A percentile compares a stretch with the other conserved stretches of the same genome.
Conservation (phyloP, 2,797 vertebrate species). For the Oryzias sinensis region DNA sequence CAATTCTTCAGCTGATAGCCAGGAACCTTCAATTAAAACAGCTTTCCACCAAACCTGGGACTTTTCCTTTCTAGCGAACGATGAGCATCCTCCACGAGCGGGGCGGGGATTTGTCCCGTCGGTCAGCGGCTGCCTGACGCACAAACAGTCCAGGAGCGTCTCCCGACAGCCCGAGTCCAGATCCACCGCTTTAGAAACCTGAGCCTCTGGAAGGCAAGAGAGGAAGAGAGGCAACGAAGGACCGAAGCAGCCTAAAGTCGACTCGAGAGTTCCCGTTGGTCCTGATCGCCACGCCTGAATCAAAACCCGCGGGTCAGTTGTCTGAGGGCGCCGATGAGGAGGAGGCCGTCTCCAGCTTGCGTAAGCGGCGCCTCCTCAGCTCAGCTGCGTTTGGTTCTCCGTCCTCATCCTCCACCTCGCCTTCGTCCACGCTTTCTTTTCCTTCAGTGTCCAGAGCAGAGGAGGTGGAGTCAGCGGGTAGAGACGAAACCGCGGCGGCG, state of each 20-base stretch:
- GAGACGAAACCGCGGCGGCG: conserved; percentile 56
- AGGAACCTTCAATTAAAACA: no score
- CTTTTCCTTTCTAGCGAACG: no score
- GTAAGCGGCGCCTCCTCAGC: conserved; percentile 86
- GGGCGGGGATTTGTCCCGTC: no score
- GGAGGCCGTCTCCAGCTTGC: conserved; percentile 83
- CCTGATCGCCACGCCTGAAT: conserved; percentile 37
- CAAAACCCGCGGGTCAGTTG: conserved; percentile 68
- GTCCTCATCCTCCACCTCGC: conserved; percentile 58
- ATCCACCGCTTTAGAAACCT: conserved; percentile 30
- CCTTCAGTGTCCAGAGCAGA: conserved; percentile 58
- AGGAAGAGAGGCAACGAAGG: conserved; percentile 34
- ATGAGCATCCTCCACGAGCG: no score
- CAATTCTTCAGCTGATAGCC: no score
- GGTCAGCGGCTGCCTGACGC: conserved; percentile 46
- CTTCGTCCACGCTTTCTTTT: conserved; percentile 48
- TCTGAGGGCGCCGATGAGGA: conserved; percentile 59
- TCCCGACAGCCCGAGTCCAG: conserved; percentile 43
- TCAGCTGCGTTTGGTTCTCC: conserved; percentile 85
- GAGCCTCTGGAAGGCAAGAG: conserved; percentile 48
- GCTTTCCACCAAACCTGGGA: no score
- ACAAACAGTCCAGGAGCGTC: conserved; percentile 28
- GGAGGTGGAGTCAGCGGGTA: conserved; percentile 62
- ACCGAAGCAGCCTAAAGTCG: conserved; percentile 22
- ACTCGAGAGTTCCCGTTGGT: conserved; percentile 44